These are phyloP conservation scores for Eilema sororculum DNA, from an alignment of 2,888 invertebrate genomes.

Conservation along the genomic window DNA sequence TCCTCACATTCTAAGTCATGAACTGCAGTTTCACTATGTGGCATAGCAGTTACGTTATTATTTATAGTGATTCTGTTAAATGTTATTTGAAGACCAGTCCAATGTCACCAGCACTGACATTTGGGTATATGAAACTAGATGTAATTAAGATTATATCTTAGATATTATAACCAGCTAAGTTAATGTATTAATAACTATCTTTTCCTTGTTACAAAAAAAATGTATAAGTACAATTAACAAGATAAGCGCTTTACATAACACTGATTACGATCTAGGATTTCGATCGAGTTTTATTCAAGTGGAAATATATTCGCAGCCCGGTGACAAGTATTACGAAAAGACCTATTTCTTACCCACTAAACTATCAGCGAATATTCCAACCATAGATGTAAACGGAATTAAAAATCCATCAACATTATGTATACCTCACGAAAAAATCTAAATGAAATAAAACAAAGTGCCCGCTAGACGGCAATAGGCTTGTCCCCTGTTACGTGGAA, in stretches of 20 bases:
- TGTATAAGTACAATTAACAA: not conserved
- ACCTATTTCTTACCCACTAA: too few relatives aligned
- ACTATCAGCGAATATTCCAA: not conserved
- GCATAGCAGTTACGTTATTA: not conserved
- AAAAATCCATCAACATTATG: not conserved
- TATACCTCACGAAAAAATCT: too few relatives aligned
- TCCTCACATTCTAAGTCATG: too few relatives aligned
- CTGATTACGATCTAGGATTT: not conserved
- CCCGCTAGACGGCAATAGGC: too few relatives aligned
- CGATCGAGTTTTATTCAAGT: too few relatives aligned
- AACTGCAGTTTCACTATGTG: conserved; percentile 1
- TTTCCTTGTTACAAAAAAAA: not conserved
- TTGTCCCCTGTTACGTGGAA: too few relatives aligned
- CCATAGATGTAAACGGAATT: not conserved
- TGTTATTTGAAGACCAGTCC: not conserved
- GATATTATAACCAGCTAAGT: too few relatives aligned
- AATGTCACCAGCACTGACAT: not conserved
- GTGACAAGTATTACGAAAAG: too few relatives aligned
- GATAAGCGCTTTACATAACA: not conserved
- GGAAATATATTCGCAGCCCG: too few relatives aligned
- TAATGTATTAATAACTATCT: not conserved
- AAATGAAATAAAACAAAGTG: too few relatives aligned
- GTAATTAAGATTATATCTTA: not conserved
- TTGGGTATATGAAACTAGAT: not conserved
- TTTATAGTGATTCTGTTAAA: conserved; percentile 4